phyloP scores from a whole-genome alignment of 2,113 vertebrate genomes.

The Dicentrarchus labrax region DNA sequence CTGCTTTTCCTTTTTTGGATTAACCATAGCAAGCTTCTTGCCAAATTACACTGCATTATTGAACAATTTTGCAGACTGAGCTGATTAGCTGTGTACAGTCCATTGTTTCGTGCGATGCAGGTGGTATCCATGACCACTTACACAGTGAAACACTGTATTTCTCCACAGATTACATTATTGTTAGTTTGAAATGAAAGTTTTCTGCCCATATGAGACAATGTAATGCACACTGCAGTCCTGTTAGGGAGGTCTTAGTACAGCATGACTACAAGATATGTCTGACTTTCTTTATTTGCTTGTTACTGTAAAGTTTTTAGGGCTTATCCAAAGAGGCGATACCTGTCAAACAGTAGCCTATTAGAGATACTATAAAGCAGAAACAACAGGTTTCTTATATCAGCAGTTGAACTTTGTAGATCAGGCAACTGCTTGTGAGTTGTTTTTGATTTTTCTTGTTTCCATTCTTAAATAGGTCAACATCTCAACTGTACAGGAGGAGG shows the following conservation, averaged over 20 bases:
- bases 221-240: not conserved
- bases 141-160: not conserved
- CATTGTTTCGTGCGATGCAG: constrained; percentile 46
- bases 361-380: not conserved
- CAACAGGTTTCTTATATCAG: not conserved
- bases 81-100: constrained; percentile 51
- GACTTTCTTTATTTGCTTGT: not conserved
- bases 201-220: not conserved
- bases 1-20: constrained; percentile 42
- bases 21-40: constrained; percentile 17
- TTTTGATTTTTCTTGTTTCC: not conserved
- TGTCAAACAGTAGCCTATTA: not conserved
- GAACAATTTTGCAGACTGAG: constrained; percentile 48
- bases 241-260: not conserved
- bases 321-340: too few species aligned
- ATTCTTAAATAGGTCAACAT: constrained; percentile 45
- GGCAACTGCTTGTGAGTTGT: not conserved
- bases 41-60: constrained; percentile 33
- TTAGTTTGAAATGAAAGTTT: not conserved
- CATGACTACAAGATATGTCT: not conserved
- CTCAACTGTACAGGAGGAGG: constrained; percentile 1
- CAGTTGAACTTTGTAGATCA: not conserved
- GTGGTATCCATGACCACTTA: not conserved
- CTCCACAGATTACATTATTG: not conserved
- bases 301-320: not conserved